These are phyloP conservation scores for Drosophila santomea DNA, from an alignment of 1,140 invertebrate genomes.

Conservation along the genomic window DNA sequence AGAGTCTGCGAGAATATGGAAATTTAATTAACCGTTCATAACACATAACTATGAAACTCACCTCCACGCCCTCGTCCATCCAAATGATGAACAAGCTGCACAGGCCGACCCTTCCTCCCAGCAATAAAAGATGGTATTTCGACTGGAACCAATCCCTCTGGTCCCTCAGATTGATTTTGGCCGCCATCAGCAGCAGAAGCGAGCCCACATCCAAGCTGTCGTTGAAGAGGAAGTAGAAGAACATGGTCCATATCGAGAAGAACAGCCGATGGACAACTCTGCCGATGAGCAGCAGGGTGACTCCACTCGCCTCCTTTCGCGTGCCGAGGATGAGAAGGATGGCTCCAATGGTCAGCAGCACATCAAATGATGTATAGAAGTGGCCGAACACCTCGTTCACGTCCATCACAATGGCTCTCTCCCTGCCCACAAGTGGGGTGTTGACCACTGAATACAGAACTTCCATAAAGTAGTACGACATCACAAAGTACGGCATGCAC, in stretches of 20 bases:
- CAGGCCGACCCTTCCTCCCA: conserved; percentile 31
- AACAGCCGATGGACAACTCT: conserved; percentile 27
- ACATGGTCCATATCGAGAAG: conserved; percentile 21
- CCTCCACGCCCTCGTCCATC: conserved; percentile 22
- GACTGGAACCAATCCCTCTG: neutral
- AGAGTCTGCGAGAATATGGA: neutral
- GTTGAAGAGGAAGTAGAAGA: conserved; percentile 23
- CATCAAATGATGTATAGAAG: conserved; percentile 23
- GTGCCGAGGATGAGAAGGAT: neutral
- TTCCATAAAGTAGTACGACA: conserved; percentile 22
- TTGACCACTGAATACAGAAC: neutral
- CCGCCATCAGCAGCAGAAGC: conserved; percentile 39
- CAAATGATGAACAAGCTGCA: conserved; percentile 18
- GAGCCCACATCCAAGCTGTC: conserved; percentile 41
- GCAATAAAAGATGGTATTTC: neutral
- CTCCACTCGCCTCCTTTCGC: conserved; percentile 5
- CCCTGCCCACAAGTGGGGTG: neutral
- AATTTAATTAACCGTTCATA: neutral
- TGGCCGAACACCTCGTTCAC: neutral
- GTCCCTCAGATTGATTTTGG: neutral
- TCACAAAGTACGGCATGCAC: conserved; percentile 17
- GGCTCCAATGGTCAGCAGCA: conserved; percentile 1
- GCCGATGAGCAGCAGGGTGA: conserved; percentile 31
- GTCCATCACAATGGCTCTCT: conserved; percentile 23
- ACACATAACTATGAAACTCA: neutral